phyloP scores from a whole-genome alignment of 2,888 invertebrate genomes.

The Cetonia aurata region DNA sequence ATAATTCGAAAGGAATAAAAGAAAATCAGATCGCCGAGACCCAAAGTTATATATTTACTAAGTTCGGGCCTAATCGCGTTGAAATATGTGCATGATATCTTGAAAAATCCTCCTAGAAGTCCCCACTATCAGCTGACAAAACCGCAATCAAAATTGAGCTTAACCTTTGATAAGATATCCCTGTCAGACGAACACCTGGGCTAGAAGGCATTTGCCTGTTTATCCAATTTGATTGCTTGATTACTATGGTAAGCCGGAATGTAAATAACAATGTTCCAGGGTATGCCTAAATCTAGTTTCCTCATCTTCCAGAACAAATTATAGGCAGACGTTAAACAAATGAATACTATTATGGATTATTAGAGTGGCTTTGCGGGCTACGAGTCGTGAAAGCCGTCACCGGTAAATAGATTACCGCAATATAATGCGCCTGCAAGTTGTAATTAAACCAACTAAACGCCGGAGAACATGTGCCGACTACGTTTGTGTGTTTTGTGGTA shows the following conservation, averaged over 20 bases:
- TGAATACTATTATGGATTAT: conserved; percentile 18
- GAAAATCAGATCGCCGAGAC: no score
- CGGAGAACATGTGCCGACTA: not conserved
- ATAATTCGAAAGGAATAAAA: no score
- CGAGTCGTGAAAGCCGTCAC: conserved; percentile 10
- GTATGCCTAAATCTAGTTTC: not conserved
- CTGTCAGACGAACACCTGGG: conserved; percentile 13
- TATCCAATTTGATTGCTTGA: conserved; percentile 18
- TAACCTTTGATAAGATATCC: not conserved
- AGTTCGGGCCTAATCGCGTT: no score
- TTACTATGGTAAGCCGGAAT: conserved; percentile 22
- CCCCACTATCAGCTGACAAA: no score
- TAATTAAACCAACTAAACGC: conserved; percentile 21
- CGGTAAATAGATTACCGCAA: conserved; percentile 26
- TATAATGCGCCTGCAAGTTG: conserved; percentile 16
- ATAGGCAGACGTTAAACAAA: not conserved
- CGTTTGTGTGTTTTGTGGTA: not conserved
- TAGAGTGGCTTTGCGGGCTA: not conserved
- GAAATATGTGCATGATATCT: no score
- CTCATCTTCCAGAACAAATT: no score
- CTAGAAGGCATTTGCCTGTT: conserved; percentile 14
- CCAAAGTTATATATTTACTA: no score
- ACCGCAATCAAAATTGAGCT: not conserved
- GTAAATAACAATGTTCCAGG: conserved; percentile 21
- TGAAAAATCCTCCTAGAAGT: no score